phyloP scores from a whole-genome alignment of 2,888 invertebrate genomes.

The Hirudinaria manillensis region DNA sequence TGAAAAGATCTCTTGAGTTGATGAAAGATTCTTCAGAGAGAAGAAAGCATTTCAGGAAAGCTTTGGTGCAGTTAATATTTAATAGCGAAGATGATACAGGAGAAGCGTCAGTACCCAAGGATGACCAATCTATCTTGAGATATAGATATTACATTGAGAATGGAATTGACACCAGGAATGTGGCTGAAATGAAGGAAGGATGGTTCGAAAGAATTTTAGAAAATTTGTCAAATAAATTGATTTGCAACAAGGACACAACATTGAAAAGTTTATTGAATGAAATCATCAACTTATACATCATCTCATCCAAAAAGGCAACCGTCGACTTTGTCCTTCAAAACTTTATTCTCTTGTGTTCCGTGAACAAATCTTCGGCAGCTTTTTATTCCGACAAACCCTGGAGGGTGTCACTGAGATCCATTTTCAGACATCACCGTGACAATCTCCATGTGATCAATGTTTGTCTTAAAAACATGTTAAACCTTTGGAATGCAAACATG shows the following conservation, averaged over 20 bases:
- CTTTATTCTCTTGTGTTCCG: conserved; percentile 53
- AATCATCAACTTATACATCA: conserved; percentile 76
- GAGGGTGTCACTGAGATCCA: conserved; percentile 59
- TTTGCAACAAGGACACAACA: conserved; percentile 35
- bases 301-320: conserved; percentile 79
- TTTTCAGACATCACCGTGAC: conserved; percentile 58
- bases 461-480: conserved; percentile 71
- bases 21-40: conserved; percentile 54
- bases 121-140: conserved; percentile 52
- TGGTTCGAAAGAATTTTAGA: conserved; percentile 61
- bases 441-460: conserved; percentile 73
- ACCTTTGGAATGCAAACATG: conserved; percentile 66
- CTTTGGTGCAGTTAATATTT: conserved; percentile 70
- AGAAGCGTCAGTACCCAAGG: background rate
- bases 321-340: conserved; percentile 85
- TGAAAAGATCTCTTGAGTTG: conserved; percentile 20
- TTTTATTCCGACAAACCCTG: conserved; percentile 56
- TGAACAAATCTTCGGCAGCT: background rate
- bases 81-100: background rate
- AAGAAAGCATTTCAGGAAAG: conserved; percentile 74
- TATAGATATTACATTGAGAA: conserved; percentile 85
- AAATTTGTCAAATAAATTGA: conserved; percentile 51
- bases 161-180: conserved; percentile 82
- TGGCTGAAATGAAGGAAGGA: conserved; percentile 72
- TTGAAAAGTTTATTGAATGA: conserved; percentile 65